Percentiles rank a stretch among this genome's conserved stretches.
Evolutionary conservation across 2,888 invertebrate genomes (phyloP).

Genomic region (Ischnura elegans): DNA sequence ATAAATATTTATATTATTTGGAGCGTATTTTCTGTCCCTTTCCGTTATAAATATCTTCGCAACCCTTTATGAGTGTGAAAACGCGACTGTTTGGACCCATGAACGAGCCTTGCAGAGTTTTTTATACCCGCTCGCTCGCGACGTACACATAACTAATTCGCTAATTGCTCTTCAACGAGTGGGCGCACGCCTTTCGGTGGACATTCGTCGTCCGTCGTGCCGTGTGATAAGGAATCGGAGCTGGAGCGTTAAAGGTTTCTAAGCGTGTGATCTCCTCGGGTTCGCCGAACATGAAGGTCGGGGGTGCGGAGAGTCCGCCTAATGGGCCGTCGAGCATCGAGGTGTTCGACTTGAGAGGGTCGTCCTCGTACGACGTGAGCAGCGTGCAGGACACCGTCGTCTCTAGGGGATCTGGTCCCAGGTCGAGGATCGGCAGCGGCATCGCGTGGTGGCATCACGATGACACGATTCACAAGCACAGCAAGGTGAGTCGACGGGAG

Average conservation of each 20-base stretch:
- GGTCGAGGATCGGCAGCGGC: neutral
- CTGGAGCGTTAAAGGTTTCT: neutral
- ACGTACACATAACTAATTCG: neutral
- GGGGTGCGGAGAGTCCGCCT: neutral
- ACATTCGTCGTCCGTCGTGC: neutral
- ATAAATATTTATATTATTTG: no score
- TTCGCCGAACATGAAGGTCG: neutral
- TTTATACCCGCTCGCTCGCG: no score
- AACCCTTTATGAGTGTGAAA: neutral
- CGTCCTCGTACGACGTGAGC: neutral
- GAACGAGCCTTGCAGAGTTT: no score
- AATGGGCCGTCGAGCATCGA: neutral
- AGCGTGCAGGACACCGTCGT: slow-evolving; percentile 3
- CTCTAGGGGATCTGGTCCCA: neutral
- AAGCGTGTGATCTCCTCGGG: neutral
- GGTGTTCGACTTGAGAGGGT: neutral
- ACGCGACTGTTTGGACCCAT: no score
- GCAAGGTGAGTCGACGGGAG: slow-evolving; percentile 5
- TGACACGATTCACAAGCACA: slow-evolving; percentile 10
- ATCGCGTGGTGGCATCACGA: neutral
- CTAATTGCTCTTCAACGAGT: neutral
- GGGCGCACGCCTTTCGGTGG: neutral
- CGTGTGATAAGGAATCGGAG: neutral
- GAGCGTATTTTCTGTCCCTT: no score
- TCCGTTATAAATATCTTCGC: no score